A percentile compares a stretch with the other conserved stretches of the same genome.
Evolutionary conservation across 92 coral and sea anemone genomes (phyloP).

Genomic region (Desmophyllum pertusum): DNA sequence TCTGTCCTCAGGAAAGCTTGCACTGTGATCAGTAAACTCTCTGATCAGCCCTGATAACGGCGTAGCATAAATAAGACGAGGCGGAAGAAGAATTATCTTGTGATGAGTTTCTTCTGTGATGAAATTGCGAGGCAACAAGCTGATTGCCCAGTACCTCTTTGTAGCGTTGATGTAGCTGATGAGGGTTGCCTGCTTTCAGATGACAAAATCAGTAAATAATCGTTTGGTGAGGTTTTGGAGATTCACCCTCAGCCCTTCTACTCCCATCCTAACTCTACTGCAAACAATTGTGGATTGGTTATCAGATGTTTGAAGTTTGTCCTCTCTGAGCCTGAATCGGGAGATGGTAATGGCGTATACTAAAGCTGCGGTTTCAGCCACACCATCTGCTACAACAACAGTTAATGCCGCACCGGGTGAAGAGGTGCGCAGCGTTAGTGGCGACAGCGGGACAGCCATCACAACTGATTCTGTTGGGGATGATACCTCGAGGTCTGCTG

Average conservation of each 20-base stretch:
- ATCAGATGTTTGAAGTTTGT: constrained; percentile 5
- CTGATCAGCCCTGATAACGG: constrained; percentile 19
- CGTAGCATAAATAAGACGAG: constrained; percentile 38
- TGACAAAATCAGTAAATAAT: constrained; percentile 9
- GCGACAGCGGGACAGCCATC: constrained; percentile 61
- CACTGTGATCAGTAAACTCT: constrained; percentile 7
- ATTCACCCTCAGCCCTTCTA: neutral
- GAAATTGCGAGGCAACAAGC: constrained; percentile 7
- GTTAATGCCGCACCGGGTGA: constrained; percentile 9
- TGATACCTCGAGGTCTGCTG: neutral
- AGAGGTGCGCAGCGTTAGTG: constrained; percentile 24
- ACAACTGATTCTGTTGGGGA: constrained; percentile 61
- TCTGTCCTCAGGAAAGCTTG: constrained; percentile 39
- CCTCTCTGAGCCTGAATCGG: constrained; percentile 44
- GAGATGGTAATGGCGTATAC: constrained; percentile 72
- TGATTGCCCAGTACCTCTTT: constrained; percentile 1
- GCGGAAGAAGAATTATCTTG: constrained; percentile 24
- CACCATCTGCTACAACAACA: constrained; percentile 65
- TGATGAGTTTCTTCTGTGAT: neutral
- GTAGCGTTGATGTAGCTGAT: constrained; percentile 42
- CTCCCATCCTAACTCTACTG: constrained; percentile 38
- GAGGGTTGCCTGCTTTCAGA: constrained; percentile 29
- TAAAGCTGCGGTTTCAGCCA: constrained; percentile 41
- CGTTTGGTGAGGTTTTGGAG: constrained; percentile 6
- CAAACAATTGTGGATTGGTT: constrained; percentile 41